Percentiles rank a stretch among this genome's conserved stretches.
Conservation (phyloP, 2,888 invertebrate species). For the Melanotus villosus region DNA sequence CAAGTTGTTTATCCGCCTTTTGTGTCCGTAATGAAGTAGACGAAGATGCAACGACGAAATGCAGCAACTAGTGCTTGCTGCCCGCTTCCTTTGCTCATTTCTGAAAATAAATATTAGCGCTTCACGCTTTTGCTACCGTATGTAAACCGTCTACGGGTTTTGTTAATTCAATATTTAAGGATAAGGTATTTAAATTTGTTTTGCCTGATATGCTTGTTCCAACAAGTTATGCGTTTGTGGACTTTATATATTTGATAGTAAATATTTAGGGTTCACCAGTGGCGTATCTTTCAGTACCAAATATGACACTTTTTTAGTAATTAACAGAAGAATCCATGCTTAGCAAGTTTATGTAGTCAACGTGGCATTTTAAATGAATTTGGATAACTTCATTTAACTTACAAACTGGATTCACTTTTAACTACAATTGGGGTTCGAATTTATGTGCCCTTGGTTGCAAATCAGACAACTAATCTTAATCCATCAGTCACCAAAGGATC, state of each 20-base stretch:
- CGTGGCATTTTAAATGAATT: too few species aligned
- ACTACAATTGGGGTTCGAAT: too few species aligned
- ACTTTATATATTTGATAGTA: slow-evolving; percentile 3
- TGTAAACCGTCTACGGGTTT: slow-evolving; percentile 43
- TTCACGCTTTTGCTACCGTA: slow-evolving; percentile 42
- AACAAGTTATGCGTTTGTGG: background rate
- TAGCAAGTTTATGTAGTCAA: too few species aligned
- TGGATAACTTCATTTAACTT: too few species aligned
- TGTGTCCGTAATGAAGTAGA: slow-evolving; percentile 15
- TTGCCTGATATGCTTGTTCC: slow-evolving; percentile 43
- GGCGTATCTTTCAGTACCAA: too few species aligned
- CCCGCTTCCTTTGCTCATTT: too few species aligned
- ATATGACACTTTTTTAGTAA: too few species aligned
- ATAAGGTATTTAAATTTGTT: slow-evolving; percentile 49
- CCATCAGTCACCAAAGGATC: too few species aligned
- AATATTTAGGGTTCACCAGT: slow-evolving; percentile 19
- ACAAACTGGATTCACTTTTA: too few species aligned
- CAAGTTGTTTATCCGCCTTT: slow-evolving; percentile 30
- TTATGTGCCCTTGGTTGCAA: too few species aligned
- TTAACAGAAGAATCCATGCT: too few species aligned
- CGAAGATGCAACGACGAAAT: background rate
- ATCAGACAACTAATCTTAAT: too few species aligned
- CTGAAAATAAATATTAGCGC: slow-evolving; percentile 47
- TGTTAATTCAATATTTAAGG: slow-evolving; percentile 50
- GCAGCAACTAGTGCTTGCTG: background rate